Base-by-base conservation (phyloP, 2,113 vertebrate species). In the Corvus hawaiiensis region DNA sequence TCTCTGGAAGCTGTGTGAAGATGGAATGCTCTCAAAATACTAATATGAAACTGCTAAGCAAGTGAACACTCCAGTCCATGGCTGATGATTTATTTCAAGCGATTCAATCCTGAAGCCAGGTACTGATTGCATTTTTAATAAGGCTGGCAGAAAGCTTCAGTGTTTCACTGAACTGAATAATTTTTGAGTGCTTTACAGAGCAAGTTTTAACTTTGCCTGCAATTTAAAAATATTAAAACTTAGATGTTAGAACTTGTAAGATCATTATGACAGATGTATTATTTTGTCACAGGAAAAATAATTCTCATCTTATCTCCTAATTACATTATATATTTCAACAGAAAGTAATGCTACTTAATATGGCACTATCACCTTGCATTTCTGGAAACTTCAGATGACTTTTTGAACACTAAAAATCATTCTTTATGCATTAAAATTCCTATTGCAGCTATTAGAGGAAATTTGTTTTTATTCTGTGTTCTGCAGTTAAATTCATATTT, bases 51-150 rank as follows among this genome's bases (percentile, higher is more conserved):
- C 35, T 48, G 15, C n/a, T 43, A 58, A 4, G 1, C 37, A 58
- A 87, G 51, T 28, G 61, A 89, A 39, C 15, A 9, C 20, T 58
- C 24, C 46, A 39, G 72, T 41, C 28, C 32, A 13, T 28, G 46
- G 48, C 3, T 6, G 27, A 48, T 83, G 51, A 77, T 93, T 93
- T 88, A 67, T 88, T 90, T 77, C 52, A 72, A 48, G 59, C 0
- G 0, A 39, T 87, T 91, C 75, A 85, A 67, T 80, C 49, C 58
- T 32, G 63, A 82, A 91, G 51, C 59, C 24, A 63, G 71, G 35
- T 80, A 77, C 82, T 59, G 75, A 79, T 59, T 62, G 12, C 20
- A 49, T 77, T 96, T 91, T 93, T 94, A 90, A 91, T 91, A 63
- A 69, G 22, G 13, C 23, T 93, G 54, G 66, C 15, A 80, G 55